phyloP scores from a whole-genome alignment of 2,113 vertebrate genomes.

The Pseudorectes ferrugineus region DNA sequence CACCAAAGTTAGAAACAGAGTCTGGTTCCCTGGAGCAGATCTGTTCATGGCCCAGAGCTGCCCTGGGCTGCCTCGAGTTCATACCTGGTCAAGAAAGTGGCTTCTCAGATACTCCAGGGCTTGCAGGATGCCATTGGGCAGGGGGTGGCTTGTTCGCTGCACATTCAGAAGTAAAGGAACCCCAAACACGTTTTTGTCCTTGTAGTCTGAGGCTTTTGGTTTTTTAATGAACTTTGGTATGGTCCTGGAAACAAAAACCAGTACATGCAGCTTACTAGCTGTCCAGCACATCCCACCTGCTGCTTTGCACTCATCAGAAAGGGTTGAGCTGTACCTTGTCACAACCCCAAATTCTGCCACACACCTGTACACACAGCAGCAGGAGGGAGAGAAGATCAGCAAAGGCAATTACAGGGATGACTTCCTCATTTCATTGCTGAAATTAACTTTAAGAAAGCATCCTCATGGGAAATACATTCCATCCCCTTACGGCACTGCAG shows the following conservation, averaged over 20 bases:
- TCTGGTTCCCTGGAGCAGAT: background rate
- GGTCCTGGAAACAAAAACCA: slow-evolving; percentile 71
- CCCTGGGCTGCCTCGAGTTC: background rate
- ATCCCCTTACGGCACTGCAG: background rate
- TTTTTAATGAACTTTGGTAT: slow-evolving; percentile 80
- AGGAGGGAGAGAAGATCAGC: background rate
- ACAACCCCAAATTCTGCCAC: background rate
- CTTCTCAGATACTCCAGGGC: slow-evolving; percentile 81
- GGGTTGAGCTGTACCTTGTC: background rate
- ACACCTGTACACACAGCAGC: background rate
- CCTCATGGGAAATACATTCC: background rate
- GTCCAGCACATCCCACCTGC: background rate
- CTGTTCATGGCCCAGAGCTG: background rate
- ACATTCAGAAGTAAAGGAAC: slow-evolving; percentile 79
- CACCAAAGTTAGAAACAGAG: background rate
- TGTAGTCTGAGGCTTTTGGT: slow-evolving; percentile 72
- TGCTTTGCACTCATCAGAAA: background rate
- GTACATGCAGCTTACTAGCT: background rate
- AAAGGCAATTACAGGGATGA: background rate
- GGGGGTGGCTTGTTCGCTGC: slow-evolving; percentile 76
- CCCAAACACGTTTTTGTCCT: slow-evolving; percentile 82
- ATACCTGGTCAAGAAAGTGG: slow-evolving; percentile 84
- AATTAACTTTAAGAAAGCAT: background rate
- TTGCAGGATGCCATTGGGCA: slow-evolving; percentile 80
- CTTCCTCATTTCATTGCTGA: background rate